Evolutionary conservation across 2,113 vertebrate genomes (phyloP).

Genomic region (Danio rerio): DNA sequence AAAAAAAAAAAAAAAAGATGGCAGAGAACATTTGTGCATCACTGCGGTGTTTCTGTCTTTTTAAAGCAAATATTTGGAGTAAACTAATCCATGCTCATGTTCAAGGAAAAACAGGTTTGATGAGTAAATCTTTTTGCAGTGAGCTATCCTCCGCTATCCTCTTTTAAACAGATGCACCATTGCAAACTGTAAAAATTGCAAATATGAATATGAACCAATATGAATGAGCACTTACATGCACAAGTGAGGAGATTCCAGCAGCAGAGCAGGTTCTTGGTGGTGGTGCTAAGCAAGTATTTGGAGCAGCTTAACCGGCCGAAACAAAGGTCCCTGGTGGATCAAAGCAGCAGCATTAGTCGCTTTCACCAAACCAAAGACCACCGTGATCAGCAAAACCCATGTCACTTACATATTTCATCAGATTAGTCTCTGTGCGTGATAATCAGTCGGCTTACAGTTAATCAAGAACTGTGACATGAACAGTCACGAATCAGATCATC

Average conservation of each 20-base stretch:
- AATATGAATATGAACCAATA: not conserved
- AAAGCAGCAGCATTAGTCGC: constrained; percentile 38
- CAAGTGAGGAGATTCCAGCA: constrained; percentile 98
- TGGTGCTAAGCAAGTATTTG: constrained; percentile 89
- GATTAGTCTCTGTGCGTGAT: constrained; percentile 60
- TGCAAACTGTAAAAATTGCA: no score
- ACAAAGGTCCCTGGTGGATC: constrained; percentile 84
- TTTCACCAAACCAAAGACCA: not conserved
- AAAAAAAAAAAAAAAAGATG: no score
- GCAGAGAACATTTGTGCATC: no score
- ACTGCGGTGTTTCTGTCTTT: no score
- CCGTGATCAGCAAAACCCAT: constrained; percentile 6
- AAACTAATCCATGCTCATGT: no score
- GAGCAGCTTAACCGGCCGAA: constrained; percentile 90
- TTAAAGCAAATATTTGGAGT: no score
- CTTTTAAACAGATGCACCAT: no score
- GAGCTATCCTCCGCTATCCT: no score
- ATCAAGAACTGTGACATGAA: not conserved
- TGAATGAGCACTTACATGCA: constrained; percentile 77
- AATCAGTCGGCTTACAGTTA: constrained; percentile 23
- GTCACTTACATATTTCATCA: constrained; percentile 63
- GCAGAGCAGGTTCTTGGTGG: constrained; percentile 83
- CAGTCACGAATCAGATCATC: not conserved
- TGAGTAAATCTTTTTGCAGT: no score
- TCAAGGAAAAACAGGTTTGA: no score